Base-by-base conservation (phyloP, 2,113 vertebrate genomes). In the Centropus unirufus region DNA sequence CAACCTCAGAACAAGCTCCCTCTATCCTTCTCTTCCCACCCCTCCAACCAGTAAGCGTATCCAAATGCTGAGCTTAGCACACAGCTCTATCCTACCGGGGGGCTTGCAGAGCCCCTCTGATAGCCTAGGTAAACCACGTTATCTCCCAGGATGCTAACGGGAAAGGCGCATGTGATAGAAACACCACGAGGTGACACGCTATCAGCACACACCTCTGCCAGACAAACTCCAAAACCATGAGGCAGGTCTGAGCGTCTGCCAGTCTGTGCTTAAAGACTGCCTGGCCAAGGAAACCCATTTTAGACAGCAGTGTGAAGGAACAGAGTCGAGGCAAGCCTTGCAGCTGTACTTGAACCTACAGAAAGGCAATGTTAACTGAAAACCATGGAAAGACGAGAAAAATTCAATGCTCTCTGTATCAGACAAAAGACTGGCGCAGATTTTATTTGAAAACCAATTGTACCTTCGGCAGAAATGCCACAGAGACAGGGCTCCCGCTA, bases 1-100 rank as follows among this genome's bases (percentile, higher is more conserved):
- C 94, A 92, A 74, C 76, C 76, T 83, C 84, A 51, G 74, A 94
- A 91, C 70, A 90, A 90, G 67, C 70, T 92, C 87, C 66, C 63
- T 87, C 87, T 76, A 72, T 66, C 81, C 87, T 90, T 47, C 74
- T 44, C 89, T 82, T 76, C 81, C 87, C 70, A 91, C 44, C 44
- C 85, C 49, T 79, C 63, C 66, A 87, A 62, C 74, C 14, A 82
- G 74, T 77, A 62, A 85, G 70, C 8, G 0, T 84, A 87, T 81
- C 93, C 72, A 40, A 89, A 79, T 14, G 70, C 89, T 14, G 58
- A 87, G 89, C 54, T 83, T 46, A 29, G 2, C 46, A 39, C 49
- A 91, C 46, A 58, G 67, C 82, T 77, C 87, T 80, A 29, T 76
- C 89, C 17, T 18, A n/a, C 62, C 63, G 66, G 27, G 29, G 51